Evolutionary conservation across 2,113 vertebrate species (phyloP).

Genomic region (Crotalus horridus): DNA sequence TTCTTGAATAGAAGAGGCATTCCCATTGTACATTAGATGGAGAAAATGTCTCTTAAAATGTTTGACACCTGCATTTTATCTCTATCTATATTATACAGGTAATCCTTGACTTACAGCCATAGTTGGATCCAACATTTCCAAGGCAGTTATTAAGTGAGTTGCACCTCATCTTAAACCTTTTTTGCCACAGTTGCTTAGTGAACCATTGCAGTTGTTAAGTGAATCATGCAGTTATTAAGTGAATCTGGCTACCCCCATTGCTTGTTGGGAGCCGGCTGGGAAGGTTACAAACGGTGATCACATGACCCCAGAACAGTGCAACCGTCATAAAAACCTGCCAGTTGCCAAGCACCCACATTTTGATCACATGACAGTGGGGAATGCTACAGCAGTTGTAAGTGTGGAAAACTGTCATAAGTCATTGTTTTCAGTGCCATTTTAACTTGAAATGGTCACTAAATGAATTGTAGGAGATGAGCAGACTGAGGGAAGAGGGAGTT

Average conservation of each 20-base stretch:
- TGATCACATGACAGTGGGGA: background rate
- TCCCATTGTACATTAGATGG: background rate
- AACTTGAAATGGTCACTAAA: background rate
- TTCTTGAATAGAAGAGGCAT: background rate
- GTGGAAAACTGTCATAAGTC: background rate
- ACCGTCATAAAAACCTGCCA: background rate
- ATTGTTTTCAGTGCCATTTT: background rate
- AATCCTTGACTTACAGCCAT: background rate
- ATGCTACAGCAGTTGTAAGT: background rate
- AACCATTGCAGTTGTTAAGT: background rate
- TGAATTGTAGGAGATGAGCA: background rate
- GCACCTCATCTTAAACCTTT: background rate
- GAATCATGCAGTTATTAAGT: background rate
- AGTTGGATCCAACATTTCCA: background rate
- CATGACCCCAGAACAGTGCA: background rate
- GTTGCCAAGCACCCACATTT: background rate
- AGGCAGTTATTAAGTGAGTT: background rate
- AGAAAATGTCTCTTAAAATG: background rate
- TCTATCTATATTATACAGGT: background rate
- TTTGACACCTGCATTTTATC: background rate
- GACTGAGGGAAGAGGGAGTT: background rate
- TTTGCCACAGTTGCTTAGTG: background rate
- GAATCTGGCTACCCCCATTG: background rate
- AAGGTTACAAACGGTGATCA: background rate
- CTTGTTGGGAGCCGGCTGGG: background rate